A percentile compares a stretch with the other conserved stretches of the same genome.
Conservation (phyloP, 2,113 vertebrate species). For the Haliaeetus leucogaster region DNA sequence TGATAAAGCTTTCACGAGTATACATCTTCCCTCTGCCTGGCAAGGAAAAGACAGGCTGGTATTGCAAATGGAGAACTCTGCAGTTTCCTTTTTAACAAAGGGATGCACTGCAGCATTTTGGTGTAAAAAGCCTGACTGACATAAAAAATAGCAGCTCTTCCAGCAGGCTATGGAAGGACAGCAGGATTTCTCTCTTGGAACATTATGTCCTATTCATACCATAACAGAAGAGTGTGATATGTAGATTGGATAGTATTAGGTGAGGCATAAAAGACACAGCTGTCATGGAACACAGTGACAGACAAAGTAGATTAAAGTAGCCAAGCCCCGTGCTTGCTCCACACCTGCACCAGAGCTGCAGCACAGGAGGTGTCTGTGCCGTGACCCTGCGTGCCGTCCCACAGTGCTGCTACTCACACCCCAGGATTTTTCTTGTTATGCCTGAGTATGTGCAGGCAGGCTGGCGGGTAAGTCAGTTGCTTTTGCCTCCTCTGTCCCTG, state of each 20-base stretch:
- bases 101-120: background rate
- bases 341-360: rapidly evolving
- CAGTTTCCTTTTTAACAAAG: background rate
- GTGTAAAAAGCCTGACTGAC: background rate
- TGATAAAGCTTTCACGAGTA: background rate
- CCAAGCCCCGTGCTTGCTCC: background rate
- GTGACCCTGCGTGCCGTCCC: rapidly evolving
- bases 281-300: rapidly evolving
- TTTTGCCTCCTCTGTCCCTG: background rate
- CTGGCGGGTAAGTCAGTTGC: background rate
- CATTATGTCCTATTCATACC: background rate
- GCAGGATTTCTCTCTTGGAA: background rate
- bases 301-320: background rate
- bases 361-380: background rate
- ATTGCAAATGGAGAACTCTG: background rate
- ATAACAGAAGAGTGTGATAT: background rate
- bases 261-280: background rate
- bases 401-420: rapidly evolving
- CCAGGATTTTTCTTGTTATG: background rate
- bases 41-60: background rate
- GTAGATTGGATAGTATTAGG: background rate
- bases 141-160: background rate
- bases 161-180: background rate
- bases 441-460: background rate
- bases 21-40: background rate